Percentiles rank a stretch among this genome's conserved stretches.
These are phyloP conservation scores for Hermetia illucens DNA, from an alignment of 1,140 invertebrate genomes.

Conservation along the genomic window DNA sequence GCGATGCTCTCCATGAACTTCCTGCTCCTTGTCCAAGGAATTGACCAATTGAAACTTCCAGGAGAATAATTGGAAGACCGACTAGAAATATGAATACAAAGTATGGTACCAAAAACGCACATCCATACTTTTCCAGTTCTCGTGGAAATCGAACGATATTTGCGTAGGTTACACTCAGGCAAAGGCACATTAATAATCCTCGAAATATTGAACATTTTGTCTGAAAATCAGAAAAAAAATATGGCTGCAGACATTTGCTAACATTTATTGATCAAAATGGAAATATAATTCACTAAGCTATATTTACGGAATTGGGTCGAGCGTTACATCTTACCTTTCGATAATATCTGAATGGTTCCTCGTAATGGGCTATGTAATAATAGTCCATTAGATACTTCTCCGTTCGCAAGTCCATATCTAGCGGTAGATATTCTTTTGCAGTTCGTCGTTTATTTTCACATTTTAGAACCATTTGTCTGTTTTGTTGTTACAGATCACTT, in stretches of 20 bases:
- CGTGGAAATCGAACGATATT: slow-evolving; percentile 30
- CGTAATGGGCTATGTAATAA: slow-evolving; percentile 28
- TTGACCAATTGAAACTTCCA: slow-evolving; percentile 29
- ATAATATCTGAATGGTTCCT: slow-evolving; percentile 30
- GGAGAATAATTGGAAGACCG: slow-evolving; percentile 27
- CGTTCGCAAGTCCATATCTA: slow-evolving; percentile 30
- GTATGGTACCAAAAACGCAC: slow-evolving; percentile 27
- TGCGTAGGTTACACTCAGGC: slow-evolving; percentile 28
- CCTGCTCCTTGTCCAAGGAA: slow-evolving; percentile 29
- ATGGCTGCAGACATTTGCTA: not conserved
- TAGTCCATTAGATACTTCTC: slow-evolving; percentile 31
- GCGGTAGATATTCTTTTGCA: slow-evolving; percentile 25
- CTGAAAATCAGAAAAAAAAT: slow-evolving; percentile 14
- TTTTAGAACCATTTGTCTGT: no score
- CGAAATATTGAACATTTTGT: slow-evolving; percentile 31
- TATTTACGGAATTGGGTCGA: slow-evolving; percentile 1
- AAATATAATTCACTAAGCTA: no score
- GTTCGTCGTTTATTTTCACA: no score
- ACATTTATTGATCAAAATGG: no score
- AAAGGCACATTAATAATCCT: slow-evolving; percentile 27
- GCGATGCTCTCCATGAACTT: slow-evolving; percentile 29
- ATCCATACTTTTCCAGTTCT: slow-evolving; percentile 26
- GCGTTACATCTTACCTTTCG: slow-evolving; percentile 24
- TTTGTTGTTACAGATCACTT: no score
- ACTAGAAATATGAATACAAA: slow-evolving; percentile 27